Evolutionary conservation across 2,113 vertebrate genomes (phyloP).

Genomic region (Oryctolagus cuniculus): mOryCun1.1 NC_091453.1:18594501-18595000

Average conservation of each 20-base stretch:
- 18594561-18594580: background rate
- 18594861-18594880: conserved; percentile 36
- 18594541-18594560: background rate
- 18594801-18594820: background rate
- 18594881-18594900: background rate
- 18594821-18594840: conserved; percentile 7
- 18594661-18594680: background rate
- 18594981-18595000: background rate
- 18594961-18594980: background rate
- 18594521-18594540: background rate
- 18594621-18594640: background rate
- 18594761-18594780: background rate
- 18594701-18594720: conserved; percentile 8
- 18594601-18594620: background rate
- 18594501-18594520: background rate
- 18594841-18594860: conserved; percentile 9
- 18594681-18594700: background rate
- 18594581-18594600: background rate
- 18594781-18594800: background rate
- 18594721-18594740: background rate
- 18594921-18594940: conserved; percentile 17
- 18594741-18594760: background rate
- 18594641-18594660: background rate
- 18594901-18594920: conserved; percentile 38
- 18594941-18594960: background rate